phyloP scores from a whole-genome alignment of 2,797 vertebrate species.

The Geotrypetes seraphini region DNA sequence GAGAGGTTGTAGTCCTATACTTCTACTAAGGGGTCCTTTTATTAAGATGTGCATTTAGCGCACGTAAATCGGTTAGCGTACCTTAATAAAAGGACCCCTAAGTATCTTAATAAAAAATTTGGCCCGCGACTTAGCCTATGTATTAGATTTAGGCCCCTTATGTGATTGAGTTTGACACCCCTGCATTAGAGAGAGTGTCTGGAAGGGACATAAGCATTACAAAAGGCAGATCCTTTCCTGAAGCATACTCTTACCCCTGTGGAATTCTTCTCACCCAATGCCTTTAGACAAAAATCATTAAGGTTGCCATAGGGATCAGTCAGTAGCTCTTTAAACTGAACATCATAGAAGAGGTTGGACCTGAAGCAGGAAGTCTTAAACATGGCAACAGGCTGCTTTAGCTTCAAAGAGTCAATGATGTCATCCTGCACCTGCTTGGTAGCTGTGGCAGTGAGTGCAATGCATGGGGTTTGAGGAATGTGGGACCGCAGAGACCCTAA shows the following conservation, averaged over 20 bases:
- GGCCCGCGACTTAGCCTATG: too few relatives aligned
- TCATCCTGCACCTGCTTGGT: slow-evolving; percentile 80
- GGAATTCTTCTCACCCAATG: slow-evolving; percentile 44
- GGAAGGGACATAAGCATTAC: neutral
- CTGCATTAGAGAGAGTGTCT: too few relatives aligned
- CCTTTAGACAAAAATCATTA: slow-evolving; percentile 71
- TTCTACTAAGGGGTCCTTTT: too few relatives aligned
- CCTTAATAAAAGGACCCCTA: too few relatives aligned
- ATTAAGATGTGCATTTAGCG: too few relatives aligned
- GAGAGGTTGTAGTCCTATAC: too few relatives aligned
- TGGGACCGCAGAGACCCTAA: slow-evolving; percentile 68
- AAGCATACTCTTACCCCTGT: slow-evolving; percentile 54
- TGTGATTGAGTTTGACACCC: too few relatives aligned
- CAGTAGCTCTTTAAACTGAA: slow-evolving; percentile 82
- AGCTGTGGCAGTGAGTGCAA: slow-evolving; percentile 89
- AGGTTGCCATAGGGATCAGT: slow-evolving; percentile 68
- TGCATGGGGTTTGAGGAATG: slow-evolving; percentile 59
- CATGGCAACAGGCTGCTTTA: slow-evolving; percentile 54
- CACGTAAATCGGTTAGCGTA: too few relatives aligned
- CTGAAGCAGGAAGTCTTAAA: slow-evolving; percentile 86
- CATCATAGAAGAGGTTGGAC: slow-evolving; percentile 83
- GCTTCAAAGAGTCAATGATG: slow-evolving; percentile 57
- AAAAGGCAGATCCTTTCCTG: neutral
- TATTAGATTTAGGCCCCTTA: too few relatives aligned
- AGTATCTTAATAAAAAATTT: too few relatives aligned